These are phyloP conservation scores for Macrophya alboannulata DNA, from an alignment of 2,888 invertebrate species.

Conservation along the genomic window DNA sequence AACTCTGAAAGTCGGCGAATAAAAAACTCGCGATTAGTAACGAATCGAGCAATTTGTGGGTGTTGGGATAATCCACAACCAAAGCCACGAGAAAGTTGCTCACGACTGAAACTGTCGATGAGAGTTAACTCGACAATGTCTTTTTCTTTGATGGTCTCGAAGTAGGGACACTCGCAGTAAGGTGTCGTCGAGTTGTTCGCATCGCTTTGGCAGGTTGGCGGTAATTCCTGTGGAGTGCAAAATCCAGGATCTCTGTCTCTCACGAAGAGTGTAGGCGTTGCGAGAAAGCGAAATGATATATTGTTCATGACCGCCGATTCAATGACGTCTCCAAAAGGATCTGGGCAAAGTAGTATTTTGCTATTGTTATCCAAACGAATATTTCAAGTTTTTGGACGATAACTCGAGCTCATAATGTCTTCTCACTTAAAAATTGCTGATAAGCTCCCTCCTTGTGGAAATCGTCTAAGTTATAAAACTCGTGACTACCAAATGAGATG, in stretches of 20 bases:
- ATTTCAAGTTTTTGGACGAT: not conserved
- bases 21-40: not conserved
- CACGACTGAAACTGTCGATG: not conserved
- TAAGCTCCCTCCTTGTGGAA: conserved; percentile 29
- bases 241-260: conserved; percentile 38
- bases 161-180: conserved; percentile 60
- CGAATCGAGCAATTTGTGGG: not conserved
- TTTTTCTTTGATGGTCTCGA: conserved; percentile 54
- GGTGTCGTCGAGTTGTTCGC: not conserved
- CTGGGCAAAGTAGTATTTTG: not conserved
- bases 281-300: conserved; percentile 47
- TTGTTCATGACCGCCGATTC: conserved; percentile 59
- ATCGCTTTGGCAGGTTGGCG: conserved; percentile 42
- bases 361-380: not conserved
- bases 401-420: not conserved
- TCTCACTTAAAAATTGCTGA: not conserved
- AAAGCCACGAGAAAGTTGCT: not conserved
- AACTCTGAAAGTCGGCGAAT: conserved; percentile 43
- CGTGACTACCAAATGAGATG: not conserved
- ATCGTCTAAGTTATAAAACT: not conserved
- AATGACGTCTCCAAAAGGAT: conserved; percentile 9
- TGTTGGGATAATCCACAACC: not conserved
- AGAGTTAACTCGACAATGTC: conserved; percentile 25
- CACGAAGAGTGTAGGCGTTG: not conserved
- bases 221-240: conserved; percentile 41